Evolutionary conservation across 1,140 invertebrate genomes (phyloP).

Genomic region (Leptinotarsa undecemlineata): DNA sequence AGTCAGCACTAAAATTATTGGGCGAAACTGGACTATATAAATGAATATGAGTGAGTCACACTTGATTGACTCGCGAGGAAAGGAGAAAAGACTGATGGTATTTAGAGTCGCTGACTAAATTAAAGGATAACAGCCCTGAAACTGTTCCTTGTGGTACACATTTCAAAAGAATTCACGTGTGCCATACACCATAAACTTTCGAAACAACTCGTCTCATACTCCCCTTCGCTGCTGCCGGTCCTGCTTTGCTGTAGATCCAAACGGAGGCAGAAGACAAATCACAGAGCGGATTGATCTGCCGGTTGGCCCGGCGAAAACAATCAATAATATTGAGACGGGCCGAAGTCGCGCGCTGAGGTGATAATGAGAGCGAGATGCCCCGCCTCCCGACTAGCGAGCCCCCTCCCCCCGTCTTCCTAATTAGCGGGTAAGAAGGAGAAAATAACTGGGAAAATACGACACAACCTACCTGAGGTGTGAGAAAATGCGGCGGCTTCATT

Average conservation of each 20-base stretch:
- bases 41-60: no score
- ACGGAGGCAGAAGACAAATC: background rate
- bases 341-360: conserved; percentile 48
- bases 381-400: conserved; percentile 32
- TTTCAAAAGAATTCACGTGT: no score
- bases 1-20: no score
- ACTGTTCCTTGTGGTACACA: no score
- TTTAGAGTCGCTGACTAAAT: no score
- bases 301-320: conserved; percentile 45
- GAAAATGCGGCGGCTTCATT: conserved; percentile 54
- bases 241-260: background rate
- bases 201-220: no score
- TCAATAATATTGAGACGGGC: conserved; percentile 52
- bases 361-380: conserved; percentile 50
- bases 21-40: no score
- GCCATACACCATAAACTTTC: no score
- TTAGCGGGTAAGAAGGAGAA: conserved; percentile 35
- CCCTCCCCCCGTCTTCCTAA: background rate
- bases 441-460: conserved; percentile 53
- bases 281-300: conserved; percentile 20
- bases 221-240: background rate
- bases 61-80: no score
- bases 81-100: no score
- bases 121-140: no score
- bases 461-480: conserved; percentile 54